A percentile compares a stretch with the other conserved stretches of the same genome.
phyloP scores from a whole-genome alignment of 2,113 vertebrate genomes.

The Pycnonotus jocosus region DNA sequence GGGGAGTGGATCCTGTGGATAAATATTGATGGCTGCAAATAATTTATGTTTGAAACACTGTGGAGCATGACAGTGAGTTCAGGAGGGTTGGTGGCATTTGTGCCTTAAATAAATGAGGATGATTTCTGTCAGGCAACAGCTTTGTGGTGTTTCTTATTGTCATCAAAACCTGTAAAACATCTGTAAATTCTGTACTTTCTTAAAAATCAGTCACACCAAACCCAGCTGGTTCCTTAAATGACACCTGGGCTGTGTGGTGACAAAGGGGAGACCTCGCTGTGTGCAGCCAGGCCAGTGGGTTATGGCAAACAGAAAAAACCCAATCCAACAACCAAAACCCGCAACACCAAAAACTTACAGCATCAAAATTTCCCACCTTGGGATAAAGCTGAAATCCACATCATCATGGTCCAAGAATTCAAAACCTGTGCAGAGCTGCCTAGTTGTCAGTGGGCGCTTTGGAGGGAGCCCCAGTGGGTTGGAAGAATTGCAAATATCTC shows the following conservation, averaged over 20 bases:
- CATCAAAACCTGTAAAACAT: neutral
- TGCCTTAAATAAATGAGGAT: neutral
- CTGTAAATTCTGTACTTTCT: neutral
- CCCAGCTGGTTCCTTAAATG: neutral
- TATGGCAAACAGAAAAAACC: rapidly evolving
- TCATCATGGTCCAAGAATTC: neutral
- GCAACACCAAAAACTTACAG: too few species aligned
- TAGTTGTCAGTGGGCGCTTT: neutral
- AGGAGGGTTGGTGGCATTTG: neutral
- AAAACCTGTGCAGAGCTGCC: neutral
- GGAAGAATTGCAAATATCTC: neutral
- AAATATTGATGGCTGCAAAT: neutral
- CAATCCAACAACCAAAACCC: neutral
- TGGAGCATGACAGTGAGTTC: neutral
- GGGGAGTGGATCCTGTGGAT: neutral
- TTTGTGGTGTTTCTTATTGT: neutral
- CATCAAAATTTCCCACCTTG: neutral
- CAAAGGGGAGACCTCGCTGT: neutral
- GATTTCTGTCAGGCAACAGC: neutral
- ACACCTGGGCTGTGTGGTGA: neutral
- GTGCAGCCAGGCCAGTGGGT: neutral
- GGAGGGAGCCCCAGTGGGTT: neutral
- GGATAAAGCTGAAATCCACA: neutral
- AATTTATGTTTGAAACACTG: neutral
- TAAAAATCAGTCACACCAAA: neutral